Base-by-base conservation (phyloP, 2,113 vertebrate genomes). In the Uria aalge region DNA sequence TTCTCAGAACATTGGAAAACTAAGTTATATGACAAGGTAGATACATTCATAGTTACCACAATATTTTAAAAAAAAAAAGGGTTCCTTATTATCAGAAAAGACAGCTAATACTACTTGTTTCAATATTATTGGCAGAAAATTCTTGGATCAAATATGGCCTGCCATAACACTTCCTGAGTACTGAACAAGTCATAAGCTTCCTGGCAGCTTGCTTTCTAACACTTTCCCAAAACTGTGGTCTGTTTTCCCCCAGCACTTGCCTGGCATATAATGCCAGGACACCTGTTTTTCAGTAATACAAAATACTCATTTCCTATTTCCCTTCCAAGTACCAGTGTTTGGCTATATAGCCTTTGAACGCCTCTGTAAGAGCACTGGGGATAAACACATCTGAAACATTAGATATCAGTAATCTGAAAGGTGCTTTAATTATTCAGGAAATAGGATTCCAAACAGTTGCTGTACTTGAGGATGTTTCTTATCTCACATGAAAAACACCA, bases 281-380 rank as follows among this genome's bases (percentile, higher is more conserved):
- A 95, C 86, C 79, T 92, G 63, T 11, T 91, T 92, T 91, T 89
- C 53, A 88, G 32, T 81, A 89, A 87, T 63, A 85, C 59, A 78
- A 93, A 93, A 85, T 78, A 91, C 24, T 90, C 0, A 38, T 69
- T 90, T 89, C 64, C 41, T 41, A 11, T 81, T 89, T 84, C 45
- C 32, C 38, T 89, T 91, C 81, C 87, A 96, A 94, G 73, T 62
- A n/a, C 24, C 38, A 81, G 13, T n/a, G 26, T 67, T 91, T 74
- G 47, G 34, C 43, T 90, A 71, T 16, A 63, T 6, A 72, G 56
- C 15, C 26, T 89, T 69, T 77, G 55, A 88, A 94, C 52, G 47
- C 1, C 32, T 85, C n/a, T 59, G 10, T 55, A 90, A 87, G 23
- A 81, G n/a, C 56, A n/a, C 50, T 74, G 29, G 45, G 47, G 87